These are phyloP conservation scores for Adelphocoris suturalis DNA, from an alignment of 2,888 invertebrate genomes.

Conservation along the genomic window DNA sequence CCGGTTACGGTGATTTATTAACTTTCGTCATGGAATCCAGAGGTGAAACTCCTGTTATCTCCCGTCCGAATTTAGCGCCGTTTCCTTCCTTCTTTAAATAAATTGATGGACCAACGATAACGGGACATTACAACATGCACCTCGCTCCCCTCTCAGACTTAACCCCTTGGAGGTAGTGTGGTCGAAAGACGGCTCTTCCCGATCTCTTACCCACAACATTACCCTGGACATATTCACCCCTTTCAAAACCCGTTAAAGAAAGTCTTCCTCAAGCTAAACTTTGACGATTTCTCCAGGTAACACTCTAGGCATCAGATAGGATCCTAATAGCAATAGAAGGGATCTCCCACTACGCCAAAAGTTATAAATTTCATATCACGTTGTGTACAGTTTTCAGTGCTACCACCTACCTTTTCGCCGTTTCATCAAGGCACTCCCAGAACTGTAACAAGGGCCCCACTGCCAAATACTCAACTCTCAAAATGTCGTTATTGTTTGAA, in stretches of 20 bases:
- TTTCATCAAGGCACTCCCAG: too few relatives aligned
- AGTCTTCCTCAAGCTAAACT: not conserved
- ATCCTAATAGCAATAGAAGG: too few relatives aligned
- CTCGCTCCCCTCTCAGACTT: not conserved
- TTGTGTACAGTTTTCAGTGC: too few relatives aligned
- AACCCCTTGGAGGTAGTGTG: not conserved
- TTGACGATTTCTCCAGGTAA: not conserved
- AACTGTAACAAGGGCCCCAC: too few relatives aligned
- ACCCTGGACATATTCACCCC: not conserved
- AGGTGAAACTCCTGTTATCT: slow-evolving; percentile 33
- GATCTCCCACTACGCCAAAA: too few relatives aligned
- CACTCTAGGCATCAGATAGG: too few relatives aligned
- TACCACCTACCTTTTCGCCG: too few relatives aligned
- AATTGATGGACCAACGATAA: slow-evolving; percentile 54
- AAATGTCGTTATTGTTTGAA: too few relatives aligned
- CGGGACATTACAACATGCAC: slow-evolving; percentile 53
- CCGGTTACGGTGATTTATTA: slow-evolving; percentile 54
- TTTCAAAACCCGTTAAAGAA: not conserved
- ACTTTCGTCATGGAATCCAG: slow-evolving; percentile 53
- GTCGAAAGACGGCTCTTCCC: not conserved
- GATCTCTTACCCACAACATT: not conserved
- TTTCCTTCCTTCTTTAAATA: slow-evolving; percentile 50
- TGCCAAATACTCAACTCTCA: too few relatives aligned
- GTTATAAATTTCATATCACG: too few relatives aligned
- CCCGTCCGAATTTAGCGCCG: slow-evolving; percentile 37